phyloP scores from a whole-genome alignment of 1,140 invertebrate genomes.

The Camponotus pennsylvanicus region DNA sequence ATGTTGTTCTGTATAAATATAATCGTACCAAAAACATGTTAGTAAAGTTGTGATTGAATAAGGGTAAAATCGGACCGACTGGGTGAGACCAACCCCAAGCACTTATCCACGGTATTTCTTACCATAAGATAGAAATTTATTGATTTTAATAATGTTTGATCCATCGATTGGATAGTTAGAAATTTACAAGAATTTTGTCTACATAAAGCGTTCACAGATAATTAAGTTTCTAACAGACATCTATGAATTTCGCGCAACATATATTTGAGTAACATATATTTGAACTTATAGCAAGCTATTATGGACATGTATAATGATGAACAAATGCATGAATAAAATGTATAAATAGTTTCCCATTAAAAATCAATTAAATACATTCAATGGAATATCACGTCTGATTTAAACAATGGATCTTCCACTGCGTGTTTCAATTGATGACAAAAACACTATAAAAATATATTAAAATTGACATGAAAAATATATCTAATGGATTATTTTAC shows the following conservation, averaged over 20 bases:
- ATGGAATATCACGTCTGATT: background rate
- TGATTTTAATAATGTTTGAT: constrained; percentile 1
- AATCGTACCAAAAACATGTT: background rate
- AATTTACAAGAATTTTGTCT: background rate
- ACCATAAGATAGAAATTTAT: constrained; percentile 42
- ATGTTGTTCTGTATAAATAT: background rate
- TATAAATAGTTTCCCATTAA: background rate
- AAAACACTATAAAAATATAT: no score
- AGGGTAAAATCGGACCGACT: constrained; percentile 33
- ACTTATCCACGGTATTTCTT: constrained; percentile 28
- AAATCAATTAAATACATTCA: background rate
- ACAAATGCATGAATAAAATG: no score
- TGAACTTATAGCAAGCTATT: no score
- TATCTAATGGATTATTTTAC: no score
- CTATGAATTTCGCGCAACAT: background rate
- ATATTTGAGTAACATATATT: background rate
- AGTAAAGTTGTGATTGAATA: constrained; percentile 26
- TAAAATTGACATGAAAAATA: no score
- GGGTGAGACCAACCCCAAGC: background rate
- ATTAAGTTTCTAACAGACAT: background rate
- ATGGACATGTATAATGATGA: no score
- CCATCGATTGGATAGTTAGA: constrained; percentile 8
- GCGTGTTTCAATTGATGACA: background rate
- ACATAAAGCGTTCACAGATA: background rate
- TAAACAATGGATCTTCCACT: background rate